Conservation (phyloP, 2,888 invertebrate species). For the Tanaodytes sp. region DNA sequence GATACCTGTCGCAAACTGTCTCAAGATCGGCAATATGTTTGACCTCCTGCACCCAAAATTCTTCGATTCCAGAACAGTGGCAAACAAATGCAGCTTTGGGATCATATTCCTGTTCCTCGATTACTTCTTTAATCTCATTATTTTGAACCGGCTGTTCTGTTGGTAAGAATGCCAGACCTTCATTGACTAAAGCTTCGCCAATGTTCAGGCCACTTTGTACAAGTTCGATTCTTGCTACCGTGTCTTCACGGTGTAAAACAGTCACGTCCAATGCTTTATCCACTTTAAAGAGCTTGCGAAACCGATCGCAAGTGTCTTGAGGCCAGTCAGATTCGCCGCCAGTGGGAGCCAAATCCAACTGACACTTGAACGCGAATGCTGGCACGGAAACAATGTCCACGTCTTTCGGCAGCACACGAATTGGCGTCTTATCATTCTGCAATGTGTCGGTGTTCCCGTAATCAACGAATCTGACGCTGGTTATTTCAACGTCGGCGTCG, state of each 20-base stretch:
- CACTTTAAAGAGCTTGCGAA: slow-evolving; percentile 67
- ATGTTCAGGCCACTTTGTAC: neutral
- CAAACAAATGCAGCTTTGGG: slow-evolving; percentile 78
- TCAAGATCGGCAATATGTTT: slow-evolving; percentile 77
- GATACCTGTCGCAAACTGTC: slow-evolving; percentile 77
- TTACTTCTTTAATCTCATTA: neutral
- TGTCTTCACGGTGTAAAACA: neutral
- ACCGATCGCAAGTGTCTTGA: slow-evolving; percentile 76
- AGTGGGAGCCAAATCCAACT: slow-evolving; percentile 58
- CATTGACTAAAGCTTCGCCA: neutral
- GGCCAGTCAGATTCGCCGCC: slow-evolving; percentile 75
- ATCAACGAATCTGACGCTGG: slow-evolving; percentile 84
- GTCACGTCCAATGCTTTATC: neutral
- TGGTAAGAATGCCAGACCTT: neutral
- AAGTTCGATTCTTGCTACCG: slow-evolving; percentile 6
- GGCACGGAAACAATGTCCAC: slow-evolving; percentile 59
- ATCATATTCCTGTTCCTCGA: slow-evolving; percentile 57
- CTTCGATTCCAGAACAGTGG: slow-evolving; percentile 79
- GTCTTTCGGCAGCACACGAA: slow-evolving; percentile 78
- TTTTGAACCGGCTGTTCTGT: neutral
- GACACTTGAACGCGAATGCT: neutral
- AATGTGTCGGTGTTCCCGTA: slow-evolving; percentile 86
- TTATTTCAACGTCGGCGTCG: slow-evolving; percentile 84
- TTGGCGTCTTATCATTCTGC: slow-evolving; percentile 76
- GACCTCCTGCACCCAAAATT: slow-evolving; percentile 84